Conservation (phyloP, 1,140 invertebrate species). For the Achroia grisella region DNA sequence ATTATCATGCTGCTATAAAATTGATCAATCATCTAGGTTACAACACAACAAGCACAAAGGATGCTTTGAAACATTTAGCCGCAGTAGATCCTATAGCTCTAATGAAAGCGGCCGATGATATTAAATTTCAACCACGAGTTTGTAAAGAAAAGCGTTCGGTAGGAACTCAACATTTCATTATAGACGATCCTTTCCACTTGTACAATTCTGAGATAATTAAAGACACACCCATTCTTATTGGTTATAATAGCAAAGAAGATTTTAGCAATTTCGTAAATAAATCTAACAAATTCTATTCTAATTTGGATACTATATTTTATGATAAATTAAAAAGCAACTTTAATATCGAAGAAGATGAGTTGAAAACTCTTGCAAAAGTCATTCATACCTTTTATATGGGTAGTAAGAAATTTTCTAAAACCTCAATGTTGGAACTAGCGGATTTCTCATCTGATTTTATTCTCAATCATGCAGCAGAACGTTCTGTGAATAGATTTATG, state of each 20-base stretch:
- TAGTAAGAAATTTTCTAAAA: constrained; percentile 5
- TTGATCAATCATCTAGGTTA: constrained; percentile 10
- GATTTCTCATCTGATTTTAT: constrained; percentile 20
- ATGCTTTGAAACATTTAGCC: constrained; percentile 13
- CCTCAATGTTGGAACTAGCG: constrained; percentile 11
- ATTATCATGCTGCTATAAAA: constrained; percentile 13
- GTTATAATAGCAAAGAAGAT: constrained; percentile 22
- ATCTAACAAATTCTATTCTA: constrained; percentile 4
- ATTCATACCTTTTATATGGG: constrained; percentile 20
- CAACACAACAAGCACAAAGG: constrained; percentile 1
- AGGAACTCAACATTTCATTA: constrained; percentile 12
- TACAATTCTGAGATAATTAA: constrained; percentile 6
- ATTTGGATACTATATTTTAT: constrained; percentile 6
- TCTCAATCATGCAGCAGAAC: constrained; percentile 14
- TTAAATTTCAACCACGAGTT: constrained; percentile 6
- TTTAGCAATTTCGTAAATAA: constrained; percentile 9
- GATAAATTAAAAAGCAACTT: constrained; percentile 14
- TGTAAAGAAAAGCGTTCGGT: constrained; percentile 19
- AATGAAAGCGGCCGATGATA: constrained; percentile 7
- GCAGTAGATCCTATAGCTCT: constrained; percentile 12
- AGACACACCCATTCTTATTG: constrained; percentile 14
- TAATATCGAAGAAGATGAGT: constrained; percentile 5
- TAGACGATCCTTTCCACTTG: constrained; percentile 10
- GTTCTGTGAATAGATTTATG: constrained; percentile 11
- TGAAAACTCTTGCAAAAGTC: constrained; percentile 5